Percentiles rank a stretch among this genome's conserved stretches.
Conservation (phyloP, 2,797 vertebrate genomes). For the Etheostoma nigrum region DNA sequence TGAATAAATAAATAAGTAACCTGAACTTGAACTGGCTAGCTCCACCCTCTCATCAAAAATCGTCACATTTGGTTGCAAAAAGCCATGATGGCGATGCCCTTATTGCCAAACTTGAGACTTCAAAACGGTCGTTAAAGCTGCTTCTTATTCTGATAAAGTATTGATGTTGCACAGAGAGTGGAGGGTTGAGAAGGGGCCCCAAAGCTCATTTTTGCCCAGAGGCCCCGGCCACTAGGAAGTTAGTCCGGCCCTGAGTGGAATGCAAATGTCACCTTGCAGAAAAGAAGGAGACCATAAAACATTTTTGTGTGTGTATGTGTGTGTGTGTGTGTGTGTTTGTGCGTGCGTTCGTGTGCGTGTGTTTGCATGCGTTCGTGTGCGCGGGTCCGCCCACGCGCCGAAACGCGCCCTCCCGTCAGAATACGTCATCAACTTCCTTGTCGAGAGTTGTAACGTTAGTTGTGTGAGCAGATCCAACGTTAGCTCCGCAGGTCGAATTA, state of each 20-base stretch:
- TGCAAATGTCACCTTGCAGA: not conserved
- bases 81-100: too few species aligned
- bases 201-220: too few species aligned
- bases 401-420: conserved; percentile 32
- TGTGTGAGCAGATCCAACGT: conserved; percentile 30
- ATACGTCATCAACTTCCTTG: conserved; percentile 55
- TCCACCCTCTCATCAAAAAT: too few species aligned
- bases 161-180: not conserved
- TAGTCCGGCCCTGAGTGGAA: too few species aligned
- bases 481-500: conserved; percentile 62
- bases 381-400: not conserved
- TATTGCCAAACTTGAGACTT: too few species aligned
- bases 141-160: too few species aligned
- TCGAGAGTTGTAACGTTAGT: conserved; percentile 59
- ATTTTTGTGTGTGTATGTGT: not conserved
- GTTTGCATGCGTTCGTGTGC: not conserved
- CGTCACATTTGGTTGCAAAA: too few species aligned
- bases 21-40: too few species aligned
- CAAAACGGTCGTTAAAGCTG: too few species aligned
- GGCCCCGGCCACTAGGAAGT: too few species aligned
- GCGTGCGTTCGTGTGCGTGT: not conserved
- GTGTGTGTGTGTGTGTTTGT: not conserved
- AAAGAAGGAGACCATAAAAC: too few species aligned
- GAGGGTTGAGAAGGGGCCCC: not conserved
- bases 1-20: too few species aligned